phyloP scores from a whole-genome alignment of 1,140 invertebrate genomes.

The Charaxes varanes region DNA sequence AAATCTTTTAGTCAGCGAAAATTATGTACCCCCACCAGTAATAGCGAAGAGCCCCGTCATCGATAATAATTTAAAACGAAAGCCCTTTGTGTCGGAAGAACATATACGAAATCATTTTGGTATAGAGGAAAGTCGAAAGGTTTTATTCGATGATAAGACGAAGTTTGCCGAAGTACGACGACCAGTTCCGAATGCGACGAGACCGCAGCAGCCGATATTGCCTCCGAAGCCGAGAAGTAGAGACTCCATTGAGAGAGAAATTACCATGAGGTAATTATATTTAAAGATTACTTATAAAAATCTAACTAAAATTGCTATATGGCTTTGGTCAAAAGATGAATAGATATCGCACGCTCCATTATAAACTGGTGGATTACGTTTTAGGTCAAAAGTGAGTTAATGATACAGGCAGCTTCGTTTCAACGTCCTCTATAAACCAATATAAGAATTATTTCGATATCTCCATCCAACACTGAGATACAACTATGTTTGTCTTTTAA shows the following conservation, averaged over 20 bases:
- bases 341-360: no score
- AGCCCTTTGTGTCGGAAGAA: constrained; percentile 62
- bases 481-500: no score
- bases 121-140: constrained; percentile 58
- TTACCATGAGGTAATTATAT: constrained; percentile 53
- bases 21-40: constrained; percentile 46
- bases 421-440: no score
- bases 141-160: constrained; percentile 45
- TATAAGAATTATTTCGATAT: no score
- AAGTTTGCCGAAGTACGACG: constrained; percentile 27
- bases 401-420: no score
- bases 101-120: constrained; percentile 64
- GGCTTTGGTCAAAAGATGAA: neutral
- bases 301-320: no score
- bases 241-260: constrained; percentile 61
- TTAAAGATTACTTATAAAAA: neutral
- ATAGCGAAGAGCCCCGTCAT: constrained; percentile 29
- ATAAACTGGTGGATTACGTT: no score
- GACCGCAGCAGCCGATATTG: constrained; percentile 42
- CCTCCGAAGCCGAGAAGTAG: constrained; percentile 55
- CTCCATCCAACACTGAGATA: no score
- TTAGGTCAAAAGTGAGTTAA: no score
- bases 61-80: constrained; percentile 50
- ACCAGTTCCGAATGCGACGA: constrained; percentile 23
- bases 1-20: constrained; percentile 74